phyloP scores from a whole-genome alignment of 2,888 invertebrate genomes.

The Lamellibrachia satsuma region DNA sequence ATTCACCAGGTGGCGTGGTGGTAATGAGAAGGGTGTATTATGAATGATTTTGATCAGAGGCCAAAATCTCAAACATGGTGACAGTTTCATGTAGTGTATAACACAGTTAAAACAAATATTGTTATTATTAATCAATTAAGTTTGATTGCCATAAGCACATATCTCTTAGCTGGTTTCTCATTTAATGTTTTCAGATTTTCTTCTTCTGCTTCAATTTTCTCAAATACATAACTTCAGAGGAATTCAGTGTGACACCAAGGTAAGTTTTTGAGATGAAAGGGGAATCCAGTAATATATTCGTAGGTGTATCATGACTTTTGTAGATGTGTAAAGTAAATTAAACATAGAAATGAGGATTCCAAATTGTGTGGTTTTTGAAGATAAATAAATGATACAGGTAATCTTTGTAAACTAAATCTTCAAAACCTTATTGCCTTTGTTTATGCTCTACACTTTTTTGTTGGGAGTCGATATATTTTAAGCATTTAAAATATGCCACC shows the following conservation, averaged over 20 bases:
- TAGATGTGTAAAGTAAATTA: not conserved
- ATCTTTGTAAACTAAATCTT: not conserved
- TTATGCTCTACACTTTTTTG: not conserved
- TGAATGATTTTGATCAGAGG: not conserved
- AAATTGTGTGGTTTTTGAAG: not conserved
- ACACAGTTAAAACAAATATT: not conserved
- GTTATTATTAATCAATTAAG: not conserved
- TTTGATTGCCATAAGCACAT: not conserved
- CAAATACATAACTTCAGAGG: slow-evolving; percentile 75
- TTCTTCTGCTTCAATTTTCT: slow-evolving; percentile 82
- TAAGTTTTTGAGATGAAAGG: slow-evolving; percentile 25
- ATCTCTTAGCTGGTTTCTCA: not conserved
- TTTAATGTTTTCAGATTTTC: slow-evolving; percentile 69
- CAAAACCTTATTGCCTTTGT: not conserved
- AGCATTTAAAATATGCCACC: not conserved
- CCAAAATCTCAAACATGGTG: not conserved
- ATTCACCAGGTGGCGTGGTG: no score
- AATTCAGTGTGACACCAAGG: slow-evolving; percentile 71
- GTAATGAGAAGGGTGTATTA: not conserved
- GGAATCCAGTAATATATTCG: slow-evolving; percentile 30
- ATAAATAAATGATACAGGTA: not conserved
- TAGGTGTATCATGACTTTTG: slow-evolving; percentile 31
- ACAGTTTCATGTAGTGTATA: not conserved
- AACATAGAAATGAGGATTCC: no score
- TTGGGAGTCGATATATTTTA: not conserved